Evolutionary conservation across 2,113 vertebrate genomes (phyloP), one percentile per base, ranked within the genome.

Genomic region (Equus przewalskii): DNA sequence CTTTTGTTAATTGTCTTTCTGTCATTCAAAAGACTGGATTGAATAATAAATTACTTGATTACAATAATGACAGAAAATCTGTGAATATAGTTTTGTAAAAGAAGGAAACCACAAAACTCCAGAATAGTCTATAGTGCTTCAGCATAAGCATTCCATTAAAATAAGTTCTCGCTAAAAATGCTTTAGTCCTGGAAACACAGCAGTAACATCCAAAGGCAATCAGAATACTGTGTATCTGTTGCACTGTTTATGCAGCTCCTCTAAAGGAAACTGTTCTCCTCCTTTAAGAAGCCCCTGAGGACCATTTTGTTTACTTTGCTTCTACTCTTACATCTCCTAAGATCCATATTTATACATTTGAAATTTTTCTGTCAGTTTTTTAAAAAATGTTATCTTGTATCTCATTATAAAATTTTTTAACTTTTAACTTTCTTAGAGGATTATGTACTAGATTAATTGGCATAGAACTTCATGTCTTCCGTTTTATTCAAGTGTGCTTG

Each of bases 371-470:
- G 33, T 62, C 15, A 62, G 4, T 81, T 92, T 85, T 85, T 91
- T 33, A 18, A 88, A 91, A 83, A 79, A 76, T 49, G 4, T 24
- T 36, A 86, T 70, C 60, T 30, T 58, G 19, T 94, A 73, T 65
- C 24, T 93, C 49, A 73, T 67, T 83, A 76, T 67, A 95, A 54
- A 58, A 60, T 93, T 93, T 85, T 97, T 91, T 13, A 94, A 97
- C 19, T 91, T 96, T 58, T 75, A 95, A 85, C 28, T 51, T 94
- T 94, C 41, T 94, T 79, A 65, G 36, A 84, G 86, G 72, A 75
- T 94, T 89, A 54, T 75, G 1, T 91, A 64, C 60, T 81, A 62
- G 28, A 89, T 89, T 91, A 85, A 96, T 67, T 93, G 60, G 19
- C 15, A 91, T 41, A 64, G 30, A 89, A 72, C 3, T 26, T n/a